Conservation (phyloP, 2,888 invertebrate genomes). For the Parthenolecanium corni region DNA sequence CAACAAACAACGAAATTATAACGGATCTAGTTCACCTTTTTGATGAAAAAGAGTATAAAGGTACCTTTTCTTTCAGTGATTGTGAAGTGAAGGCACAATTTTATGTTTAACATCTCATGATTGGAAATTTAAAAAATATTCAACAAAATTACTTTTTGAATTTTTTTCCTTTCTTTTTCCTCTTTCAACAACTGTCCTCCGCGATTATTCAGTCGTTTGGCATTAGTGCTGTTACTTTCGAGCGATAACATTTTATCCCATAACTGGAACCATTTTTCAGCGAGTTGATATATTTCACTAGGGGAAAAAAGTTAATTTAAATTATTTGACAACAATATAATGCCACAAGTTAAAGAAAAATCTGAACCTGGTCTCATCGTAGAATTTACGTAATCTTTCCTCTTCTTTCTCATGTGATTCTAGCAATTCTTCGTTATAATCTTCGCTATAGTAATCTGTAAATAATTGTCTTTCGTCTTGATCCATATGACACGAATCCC, state of each 20-base stretch:
- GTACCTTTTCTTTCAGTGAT: no score
- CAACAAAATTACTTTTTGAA: slow-evolving; percentile 44
- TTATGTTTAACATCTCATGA: no score
- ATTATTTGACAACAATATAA: neutral
- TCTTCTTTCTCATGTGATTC: slow-evolving; percentile 67
- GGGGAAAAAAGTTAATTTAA: slow-evolving; percentile 31
- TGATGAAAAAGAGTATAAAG: no score
- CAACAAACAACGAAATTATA: no score
- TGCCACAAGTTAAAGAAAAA: neutral
- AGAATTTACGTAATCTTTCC: slow-evolving; percentile 53
- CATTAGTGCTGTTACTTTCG: slow-evolving; percentile 63
- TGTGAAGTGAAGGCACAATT: no score
- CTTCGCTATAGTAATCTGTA: slow-evolving; percentile 51
- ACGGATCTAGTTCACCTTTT: no score
- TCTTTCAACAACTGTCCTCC: slow-evolving; percentile 76
- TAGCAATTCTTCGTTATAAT: slow-evolving; percentile 67
- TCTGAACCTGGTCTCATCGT: slow-evolving; percentile 49
- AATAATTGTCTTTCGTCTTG: slow-evolving; percentile 50
- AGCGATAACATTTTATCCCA: slow-evolving; percentile 66
- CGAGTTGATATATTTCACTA: slow-evolving; percentile 53
- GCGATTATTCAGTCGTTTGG: slow-evolving; percentile 65
- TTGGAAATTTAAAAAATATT: slow-evolving; percentile 25
- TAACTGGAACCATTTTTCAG: slow-evolving; percentile 53
- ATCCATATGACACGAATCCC: slow-evolving; percentile 65
- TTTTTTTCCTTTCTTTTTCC: slow-evolving; percentile 72